A percentile compares a stretch with the other conserved stretches of the same genome.
Evolutionary conservation across 2,888 invertebrate genomes (phyloP).

Genomic region (Spilosoma lubricipeda): DNA sequence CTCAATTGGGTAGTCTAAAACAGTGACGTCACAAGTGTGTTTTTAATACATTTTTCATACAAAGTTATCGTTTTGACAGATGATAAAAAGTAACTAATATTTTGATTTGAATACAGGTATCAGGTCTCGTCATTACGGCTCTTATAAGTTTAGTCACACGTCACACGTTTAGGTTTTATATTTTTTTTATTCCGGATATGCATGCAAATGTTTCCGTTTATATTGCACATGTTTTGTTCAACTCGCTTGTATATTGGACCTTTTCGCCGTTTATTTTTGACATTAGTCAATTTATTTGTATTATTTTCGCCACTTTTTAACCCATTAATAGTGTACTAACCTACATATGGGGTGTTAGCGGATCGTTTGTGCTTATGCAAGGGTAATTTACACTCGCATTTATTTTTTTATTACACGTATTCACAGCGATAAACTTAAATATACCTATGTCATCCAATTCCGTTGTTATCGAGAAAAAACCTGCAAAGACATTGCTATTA

Average conservation of each 20-base stretch:
- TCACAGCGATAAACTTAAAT: neutral
- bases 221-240: constrained; percentile 59
- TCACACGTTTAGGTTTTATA: constrained; percentile 14
- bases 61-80: no score
- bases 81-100: no score
- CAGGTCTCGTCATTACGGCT: constrained; percentile 4
- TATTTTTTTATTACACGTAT: neutral
- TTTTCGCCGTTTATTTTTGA: constrained; percentile 44
- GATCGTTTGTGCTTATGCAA: constrained; percentile 25
- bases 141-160: neutral
- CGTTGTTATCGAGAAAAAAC: neutral
- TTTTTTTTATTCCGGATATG: constrained; percentile 47
- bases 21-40: no score
- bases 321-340: constrained; percentile 46
- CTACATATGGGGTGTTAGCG: constrained; percentile 54
- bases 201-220: constrained; percentile 56
- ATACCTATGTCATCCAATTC: neutral
- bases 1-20: no score
- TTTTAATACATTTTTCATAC: no score
- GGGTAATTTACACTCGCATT: constrained; percentile 13
- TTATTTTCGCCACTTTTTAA: constrained; percentile 39
- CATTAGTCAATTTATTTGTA: constrained; percentile 26
- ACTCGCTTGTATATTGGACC: constrained; percentile 80
- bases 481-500: neutral
- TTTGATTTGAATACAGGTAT: neutral